Percentiles rank a stretch among this genome's conserved stretches.
Conservation (phyloP, 2,113 vertebrate species). For the Austrofundulus limnaeus region DNA sequence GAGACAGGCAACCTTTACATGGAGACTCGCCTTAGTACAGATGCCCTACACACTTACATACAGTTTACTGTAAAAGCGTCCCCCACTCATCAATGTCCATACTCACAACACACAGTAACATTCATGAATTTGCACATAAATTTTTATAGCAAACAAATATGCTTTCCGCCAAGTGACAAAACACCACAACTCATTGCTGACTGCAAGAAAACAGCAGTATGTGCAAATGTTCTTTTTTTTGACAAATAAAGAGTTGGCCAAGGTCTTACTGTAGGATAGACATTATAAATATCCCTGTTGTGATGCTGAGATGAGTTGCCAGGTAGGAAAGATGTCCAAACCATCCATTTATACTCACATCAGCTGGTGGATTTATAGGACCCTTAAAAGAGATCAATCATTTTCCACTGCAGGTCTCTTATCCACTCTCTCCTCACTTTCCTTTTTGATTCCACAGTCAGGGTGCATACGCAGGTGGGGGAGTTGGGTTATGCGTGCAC, state of each 20-base stretch:
- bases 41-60: slow-evolving; percentile 58
- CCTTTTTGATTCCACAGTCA: slow-evolving; percentile 54
- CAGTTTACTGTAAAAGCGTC: slow-evolving; percentile 56
- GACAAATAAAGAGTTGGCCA: slow-evolving; percentile 62
- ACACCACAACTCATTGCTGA: neutral
- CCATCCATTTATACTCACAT: slow-evolving; percentile 70
- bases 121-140: slow-evolving; percentile 51
- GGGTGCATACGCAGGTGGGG: slow-evolving; percentile 36
- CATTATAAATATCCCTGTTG: slow-evolving; percentile 73
- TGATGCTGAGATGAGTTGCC: slow-evolving; percentile 69
- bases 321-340: slow-evolving; percentile 70
- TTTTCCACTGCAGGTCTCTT: slow-evolving; percentile 75
- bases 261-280: slow-evolving; percentile 64
- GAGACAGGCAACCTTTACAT: slow-evolving; percentile 71
- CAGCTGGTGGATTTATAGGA: slow-evolving; percentile 72
- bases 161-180: slow-evolving; percentile 14
- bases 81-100: slow-evolving; percentile 58
- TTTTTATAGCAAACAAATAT: slow-evolving; percentile 12
- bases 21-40: slow-evolving; percentile 54
- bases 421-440: slow-evolving; percentile 68
- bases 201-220: neutral
- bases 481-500: slow-evolving; percentile 22
- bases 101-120: slow-evolving; percentile 47
- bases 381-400: slow-evolving; percentile 76
- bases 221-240: slow-evolving; percentile 36